Evolutionary conservation across 2,797 vertebrate species (phyloP).

Genomic region (Sebastes umbrosus): DNA sequence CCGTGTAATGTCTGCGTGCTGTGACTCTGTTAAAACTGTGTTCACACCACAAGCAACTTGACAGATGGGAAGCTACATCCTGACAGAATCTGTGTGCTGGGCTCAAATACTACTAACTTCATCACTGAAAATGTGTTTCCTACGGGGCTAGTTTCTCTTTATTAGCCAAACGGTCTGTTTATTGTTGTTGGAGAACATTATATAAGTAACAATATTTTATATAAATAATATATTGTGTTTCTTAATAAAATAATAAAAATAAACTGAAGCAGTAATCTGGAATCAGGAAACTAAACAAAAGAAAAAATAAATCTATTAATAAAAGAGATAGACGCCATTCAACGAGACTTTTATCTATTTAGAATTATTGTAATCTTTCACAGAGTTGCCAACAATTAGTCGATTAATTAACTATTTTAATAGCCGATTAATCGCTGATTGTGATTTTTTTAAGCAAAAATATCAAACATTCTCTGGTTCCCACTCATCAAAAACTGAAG

Average conservation of each 20-base stretch:
- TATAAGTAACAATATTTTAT: too few species aligned
- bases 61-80: not conserved
- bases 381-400: not conserved
- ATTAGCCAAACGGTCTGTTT: not conserved
- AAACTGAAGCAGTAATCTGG: not conserved
- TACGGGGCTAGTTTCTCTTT: not conserved
- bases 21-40: not conserved
- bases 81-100: not conserved
- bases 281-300: not conserved
- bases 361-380: not conserved
- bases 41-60: slow-evolving; percentile 21
- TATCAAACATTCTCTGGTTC: not conserved
- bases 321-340: not conserved
- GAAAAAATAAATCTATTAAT: not conserved
- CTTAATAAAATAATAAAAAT: not conserved
- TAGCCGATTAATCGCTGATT: too few species aligned
- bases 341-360: not conserved
- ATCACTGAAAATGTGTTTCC: not conserved
- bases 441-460: too few species aligned
- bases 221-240: not conserved
- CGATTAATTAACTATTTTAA: too few species aligned
- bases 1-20: not conserved
- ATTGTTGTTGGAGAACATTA: too few species aligned
- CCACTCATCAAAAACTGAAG: too few species aligned
- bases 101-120: not conserved